Percentiles rank a stretch among this genome's conserved stretches.
phyloP scores from a whole-genome alignment of 2,113 vertebrate species.

The Clarias magur region DNA sequence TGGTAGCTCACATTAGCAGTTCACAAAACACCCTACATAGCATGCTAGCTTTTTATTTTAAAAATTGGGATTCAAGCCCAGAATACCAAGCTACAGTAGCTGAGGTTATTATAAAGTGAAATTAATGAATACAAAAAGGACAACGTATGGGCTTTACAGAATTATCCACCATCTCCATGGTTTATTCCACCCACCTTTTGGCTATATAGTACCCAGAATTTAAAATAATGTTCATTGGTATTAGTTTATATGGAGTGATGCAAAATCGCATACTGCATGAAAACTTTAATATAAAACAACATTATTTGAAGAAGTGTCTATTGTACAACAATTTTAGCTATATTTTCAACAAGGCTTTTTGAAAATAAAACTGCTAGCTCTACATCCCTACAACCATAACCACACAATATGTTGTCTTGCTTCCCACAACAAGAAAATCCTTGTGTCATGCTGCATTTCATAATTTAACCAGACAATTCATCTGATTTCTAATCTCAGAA shows the following conservation, averaged over 20 bases:
- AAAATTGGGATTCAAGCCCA: too few species aligned
- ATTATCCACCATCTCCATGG: too few species aligned
- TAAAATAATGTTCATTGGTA: too few species aligned
- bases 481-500: slow-evolving; percentile 38
- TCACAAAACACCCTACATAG: too few species aligned
- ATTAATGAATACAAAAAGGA: too few species aligned
- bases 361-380: not conserved
- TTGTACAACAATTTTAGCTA: not conserved
- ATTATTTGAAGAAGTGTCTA: not conserved
- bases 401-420: slow-evolving; percentile 58
- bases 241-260: not conserved
- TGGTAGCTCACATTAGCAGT: too few species aligned
- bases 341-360: not conserved
- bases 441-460: slow-evolving; percentile 53
- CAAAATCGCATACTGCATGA: not conserved
- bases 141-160: too few species aligned
- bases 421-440: slow-evolving; percentile 62
- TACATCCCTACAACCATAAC: slow-evolving; percentile 34
- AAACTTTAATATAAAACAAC: not conserved
- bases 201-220: too few species aligned
- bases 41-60: too few species aligned
- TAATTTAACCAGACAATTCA: slow-evolving; percentile 36
- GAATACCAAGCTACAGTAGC: too few species aligned
- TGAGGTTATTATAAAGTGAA: too few species aligned
- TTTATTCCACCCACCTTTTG: too few species aligned